These are phyloP conservation scores for Proterorhinus semilunaris DNA, from an alignment of 2,113 vertebrate species.

Conservation along the genomic window DNA sequence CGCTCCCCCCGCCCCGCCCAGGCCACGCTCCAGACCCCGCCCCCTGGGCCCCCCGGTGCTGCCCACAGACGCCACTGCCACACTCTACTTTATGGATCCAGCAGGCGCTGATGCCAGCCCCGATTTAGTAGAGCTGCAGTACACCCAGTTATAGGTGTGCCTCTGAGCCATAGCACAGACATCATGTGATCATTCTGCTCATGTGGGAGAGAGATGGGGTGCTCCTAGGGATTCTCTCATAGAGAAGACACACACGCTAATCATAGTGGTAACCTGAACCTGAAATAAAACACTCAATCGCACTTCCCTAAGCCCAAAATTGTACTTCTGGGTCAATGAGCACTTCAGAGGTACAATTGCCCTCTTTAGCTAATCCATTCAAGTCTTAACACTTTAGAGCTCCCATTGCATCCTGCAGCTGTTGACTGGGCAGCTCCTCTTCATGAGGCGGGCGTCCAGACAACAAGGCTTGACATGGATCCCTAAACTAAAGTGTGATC, in stretches of 20 bases:
- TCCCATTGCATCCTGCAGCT: conserved; percentile 54
- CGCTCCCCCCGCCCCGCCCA: conserved; percentile 68
- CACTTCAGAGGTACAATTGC: conserved; percentile 64
- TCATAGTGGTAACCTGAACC: conserved; percentile 26
- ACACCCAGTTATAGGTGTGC: conserved; percentile 83
- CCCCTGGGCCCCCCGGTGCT: conserved; percentile 75
- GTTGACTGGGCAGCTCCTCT: conserved; percentile 53
- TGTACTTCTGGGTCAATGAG: conserved; percentile 54
- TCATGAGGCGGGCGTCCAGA: conserved; percentile 62
- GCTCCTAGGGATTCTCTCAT: conserved; percentile 54
- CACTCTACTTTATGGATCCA: conserved; percentile 84
- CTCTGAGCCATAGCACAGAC: conserved; percentile 55
- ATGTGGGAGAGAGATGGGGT: conserved; percentile 68
- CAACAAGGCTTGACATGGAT: conserved; percentile 76
- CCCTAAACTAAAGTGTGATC: conserved; percentile 83
- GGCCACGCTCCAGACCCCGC: conserved; percentile 74
- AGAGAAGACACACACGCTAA: conserved; percentile 18
- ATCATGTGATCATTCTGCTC: conserved; percentile 74
- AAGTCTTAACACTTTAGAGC: conserved; percentile 70
- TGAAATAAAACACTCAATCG: not conserved
- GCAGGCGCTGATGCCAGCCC: conserved; percentile 75
- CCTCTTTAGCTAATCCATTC: conserved; percentile 73
- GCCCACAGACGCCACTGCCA: conserved; percentile 81
- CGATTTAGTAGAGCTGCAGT: conserved; percentile 82
- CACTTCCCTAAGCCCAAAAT: conserved; percentile 46